Evolutionary conservation across 1,140 invertebrate species (phyloP), one percentile per base, ranked within the genome.

Genomic region (Drosophila pachea): DNA sequence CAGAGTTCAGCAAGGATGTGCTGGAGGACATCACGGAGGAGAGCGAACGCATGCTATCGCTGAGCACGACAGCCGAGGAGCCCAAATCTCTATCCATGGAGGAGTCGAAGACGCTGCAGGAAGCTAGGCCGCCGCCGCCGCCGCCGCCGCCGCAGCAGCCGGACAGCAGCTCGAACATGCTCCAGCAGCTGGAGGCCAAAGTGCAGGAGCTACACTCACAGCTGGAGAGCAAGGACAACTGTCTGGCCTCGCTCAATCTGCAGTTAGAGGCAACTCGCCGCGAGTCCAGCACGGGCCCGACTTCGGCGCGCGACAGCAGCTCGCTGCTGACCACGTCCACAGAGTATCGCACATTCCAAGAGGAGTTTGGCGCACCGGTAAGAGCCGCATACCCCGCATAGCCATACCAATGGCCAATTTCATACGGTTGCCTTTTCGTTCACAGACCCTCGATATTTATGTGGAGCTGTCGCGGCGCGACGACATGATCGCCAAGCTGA

Each of bases 391-490:
- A 7, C 0, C 7, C 5, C 0, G 4, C 16, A n/a, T 8, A 5
- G 32, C 5, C n/a, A 7, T 12, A n/a, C 32, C 45, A 14, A 38
- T 0, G 11, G 14, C 7, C 22, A 4, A 9, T 42, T 7, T 35
- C 29, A 2, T 2, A 22, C 3, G 22, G 22, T 22, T 22, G 1
- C 22, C 22, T 5, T 29, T 0, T 50, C 33, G 38, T 58, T 40
- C 91, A 86, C 88, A 93, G 92, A 90, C 92, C 68, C 86, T 92
- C 66, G 92, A 93, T 81, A 92, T 92, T 76, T 92, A 93, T 88
- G 88, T 90, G 69, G 92, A 92, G 73, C 88, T 93, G 29, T 76
- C 87, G 0, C 90, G 92, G 31, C 92, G 91, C 52, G 91, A 92
- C 68, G 90, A 91, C 65, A 89, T 93, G 76, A 91, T 95, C 42